Percentiles rank a stretch among this genome's conserved stretches.
Conservation (phyloP, 2,113 vertebrate species). For the Pseudorectes ferrugineus region DNA sequence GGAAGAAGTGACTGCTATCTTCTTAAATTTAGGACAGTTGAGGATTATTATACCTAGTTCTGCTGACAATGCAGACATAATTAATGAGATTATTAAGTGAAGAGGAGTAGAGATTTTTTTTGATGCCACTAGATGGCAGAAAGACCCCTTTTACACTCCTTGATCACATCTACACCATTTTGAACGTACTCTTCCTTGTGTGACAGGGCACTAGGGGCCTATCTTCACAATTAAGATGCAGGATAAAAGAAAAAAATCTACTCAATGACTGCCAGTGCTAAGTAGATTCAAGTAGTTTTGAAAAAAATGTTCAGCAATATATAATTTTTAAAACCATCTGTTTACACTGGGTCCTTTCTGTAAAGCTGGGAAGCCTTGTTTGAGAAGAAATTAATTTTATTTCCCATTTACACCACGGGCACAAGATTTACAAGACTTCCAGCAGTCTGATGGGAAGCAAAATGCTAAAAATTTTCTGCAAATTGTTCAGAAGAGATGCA, state of each 20-base stretch:
- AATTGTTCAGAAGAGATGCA: neutral
- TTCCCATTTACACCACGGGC: neutral
- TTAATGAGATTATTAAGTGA: neutral
- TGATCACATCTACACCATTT: neutral
- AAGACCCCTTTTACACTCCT: neutral
- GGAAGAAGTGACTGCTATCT: neutral
- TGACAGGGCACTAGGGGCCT: neutral
- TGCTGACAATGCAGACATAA: neutral
- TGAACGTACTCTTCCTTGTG: fast-evolving
- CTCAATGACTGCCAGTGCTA: neutral
- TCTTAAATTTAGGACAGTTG: neutral
- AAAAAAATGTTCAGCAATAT: neutral
- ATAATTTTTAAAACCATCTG: neutral
- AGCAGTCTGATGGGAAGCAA: neutral
- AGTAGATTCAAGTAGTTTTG: neutral
- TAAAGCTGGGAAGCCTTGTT: neutral
- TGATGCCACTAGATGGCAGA: neutral
- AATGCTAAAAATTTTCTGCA: neutral
- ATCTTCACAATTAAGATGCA: neutral
- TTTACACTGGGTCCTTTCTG: neutral
- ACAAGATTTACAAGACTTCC: neutral
- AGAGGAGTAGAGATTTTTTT: neutral
- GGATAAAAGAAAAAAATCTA: neutral
- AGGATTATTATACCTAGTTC: neutral
- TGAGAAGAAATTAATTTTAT: neutral